Evolutionary conservation across 2,888 invertebrate species (phyloP).

Genomic region (Therioaphis trifolii): DNA sequence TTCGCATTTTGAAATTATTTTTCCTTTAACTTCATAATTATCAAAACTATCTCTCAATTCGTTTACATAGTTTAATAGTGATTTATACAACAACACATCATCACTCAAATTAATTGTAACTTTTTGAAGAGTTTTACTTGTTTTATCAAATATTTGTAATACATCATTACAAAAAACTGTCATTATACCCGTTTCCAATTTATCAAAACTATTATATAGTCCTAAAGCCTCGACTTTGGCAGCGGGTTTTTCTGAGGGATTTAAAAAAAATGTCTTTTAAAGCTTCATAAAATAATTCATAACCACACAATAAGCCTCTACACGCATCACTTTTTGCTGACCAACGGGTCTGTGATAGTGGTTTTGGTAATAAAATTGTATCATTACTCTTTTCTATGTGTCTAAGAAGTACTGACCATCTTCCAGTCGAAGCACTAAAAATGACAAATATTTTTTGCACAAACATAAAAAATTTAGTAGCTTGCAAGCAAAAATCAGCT

Average conservation of each 20-base stretch:
- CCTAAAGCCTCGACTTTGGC: conserved; percentile 30
- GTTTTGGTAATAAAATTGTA: conserved; percentile 35
- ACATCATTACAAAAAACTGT: conserved; percentile 34
- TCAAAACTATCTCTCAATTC: conserved; percentile 51
- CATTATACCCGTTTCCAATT: conserved; percentile 42
- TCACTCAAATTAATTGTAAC: conserved; percentile 27
- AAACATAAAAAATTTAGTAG: conserved; percentile 33
- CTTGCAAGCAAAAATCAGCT: conserved; percentile 41
- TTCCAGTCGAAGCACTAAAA: conserved; percentile 27
- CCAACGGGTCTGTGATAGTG: conserved; percentile 29
- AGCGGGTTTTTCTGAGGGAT: conserved; percentile 18
- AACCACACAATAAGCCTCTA: conserved; percentile 20
- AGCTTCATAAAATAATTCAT: conserved; percentile 36
- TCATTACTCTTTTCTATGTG: conserved; percentile 3
- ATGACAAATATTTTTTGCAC: conserved; percentile 47
- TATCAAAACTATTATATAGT: conserved; percentile 11
- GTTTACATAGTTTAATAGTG: conserved; percentile 48
- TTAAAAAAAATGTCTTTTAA: conserved; percentile 41
- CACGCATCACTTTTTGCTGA: conserved; percentile 41
- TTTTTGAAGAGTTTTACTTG: conserved; percentile 45
- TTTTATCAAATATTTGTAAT: conserved; percentile 48
- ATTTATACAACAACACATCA: conserved; percentile 29
- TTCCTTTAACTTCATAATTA: conserved; percentile 41
- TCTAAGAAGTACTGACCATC: conserved; percentile 24
- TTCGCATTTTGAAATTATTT: conserved; percentile 36